Evolutionary conservation across 2,888 invertebrate species (phyloP), one percentile per base, ranked within the genome.

Genomic region (Limnephilus lunatus): DNA sequence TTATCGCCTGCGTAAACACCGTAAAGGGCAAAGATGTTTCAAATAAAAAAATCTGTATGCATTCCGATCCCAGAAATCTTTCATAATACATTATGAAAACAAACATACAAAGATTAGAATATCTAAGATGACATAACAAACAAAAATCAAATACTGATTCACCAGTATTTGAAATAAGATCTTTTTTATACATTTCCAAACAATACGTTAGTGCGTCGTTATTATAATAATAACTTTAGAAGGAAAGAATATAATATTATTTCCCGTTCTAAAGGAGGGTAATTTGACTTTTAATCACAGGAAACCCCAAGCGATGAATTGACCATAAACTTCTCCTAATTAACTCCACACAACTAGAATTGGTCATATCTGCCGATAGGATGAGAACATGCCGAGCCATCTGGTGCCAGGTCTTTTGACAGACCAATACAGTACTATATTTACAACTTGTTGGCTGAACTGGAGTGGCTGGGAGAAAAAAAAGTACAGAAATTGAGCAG

Each of bases 1-100:
- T 89, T 80, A 31, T 89, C 80, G 35, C 68, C 80, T 89, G 25
- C 35, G 35, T 89, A 89, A 80, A 89, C 80, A 80, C 32, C 35
- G 80, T 30, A 35, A 35, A 25, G 30, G 48, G 44, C 39, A 48
- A 25, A 12, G 44, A 39, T 44, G 30, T 86, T 86, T 35, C 48
- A 86, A 86, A 44, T 11, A 82, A 44, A 14, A 44, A 86, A 86
- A n/a, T 86, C 86, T 86, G 44, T 48, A 1, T 86, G 25, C 44
- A 86, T 48, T 85, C 35, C 11, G 48, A 39, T 9, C 0, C 25
- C 25, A 25, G n/a, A 68, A 68, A 68, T 68, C 68, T 68, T 68
- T 68, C n/a, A 68, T n/a, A 25, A n/a, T 68, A 68, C 68, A 68
- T 1, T 9, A n/a, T 68, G 68, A 68, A 68, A 68, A 68, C 25